Evolutionary conservation across 2,113 vertebrate species (phyloP).

Genomic region (Takifugu flavidus): DNA sequence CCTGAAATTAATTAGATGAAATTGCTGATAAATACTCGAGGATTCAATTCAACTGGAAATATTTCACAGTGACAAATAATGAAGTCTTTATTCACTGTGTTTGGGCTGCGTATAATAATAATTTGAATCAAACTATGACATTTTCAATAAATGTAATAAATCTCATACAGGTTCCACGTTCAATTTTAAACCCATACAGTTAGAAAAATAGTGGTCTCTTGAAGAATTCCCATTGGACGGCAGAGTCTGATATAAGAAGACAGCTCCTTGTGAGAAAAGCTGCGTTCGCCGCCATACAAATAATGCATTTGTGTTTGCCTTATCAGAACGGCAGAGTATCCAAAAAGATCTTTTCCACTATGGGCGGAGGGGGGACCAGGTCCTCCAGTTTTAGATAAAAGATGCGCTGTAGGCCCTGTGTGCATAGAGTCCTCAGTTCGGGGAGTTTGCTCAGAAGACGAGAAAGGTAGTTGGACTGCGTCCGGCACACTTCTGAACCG

Average conservation of each 20-base stretch:
- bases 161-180: constrained; percentile 11
- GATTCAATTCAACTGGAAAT: no score
- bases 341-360: constrained; percentile 94
- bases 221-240: constrained; percentile 19
- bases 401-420: constrained; percentile 92
- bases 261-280: constrained; percentile 10
- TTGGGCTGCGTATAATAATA: not conserved
- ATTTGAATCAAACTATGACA: constrained; percentile 12
- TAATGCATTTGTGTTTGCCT: not conserved
- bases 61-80: no score
- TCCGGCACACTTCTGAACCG: constrained; percentile 66
- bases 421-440: constrained; percentile 88
- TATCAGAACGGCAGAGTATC: constrained; percentile 89
- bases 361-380: constrained; percentile 87
- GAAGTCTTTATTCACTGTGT: no score
- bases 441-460: constrained; percentile 89
- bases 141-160: constrained; percentile 10
- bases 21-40: no score
- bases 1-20: no score
- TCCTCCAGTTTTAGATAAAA: constrained; percentile 95
- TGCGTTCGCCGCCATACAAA: constrained; percentile 8
- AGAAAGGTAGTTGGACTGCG: constrained; percentile 84
- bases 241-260: constrained; percentile 5
- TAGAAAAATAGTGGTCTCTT: constrained; percentile 51
- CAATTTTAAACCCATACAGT: constrained; percentile 15